A percentile compares a stretch with the other conserved stretches of the same genome.
These are phyloP conservation scores for Apeltes quadracus DNA, from an alignment of 2,113 vertebrate species.

Conservation along the genomic window DNA sequence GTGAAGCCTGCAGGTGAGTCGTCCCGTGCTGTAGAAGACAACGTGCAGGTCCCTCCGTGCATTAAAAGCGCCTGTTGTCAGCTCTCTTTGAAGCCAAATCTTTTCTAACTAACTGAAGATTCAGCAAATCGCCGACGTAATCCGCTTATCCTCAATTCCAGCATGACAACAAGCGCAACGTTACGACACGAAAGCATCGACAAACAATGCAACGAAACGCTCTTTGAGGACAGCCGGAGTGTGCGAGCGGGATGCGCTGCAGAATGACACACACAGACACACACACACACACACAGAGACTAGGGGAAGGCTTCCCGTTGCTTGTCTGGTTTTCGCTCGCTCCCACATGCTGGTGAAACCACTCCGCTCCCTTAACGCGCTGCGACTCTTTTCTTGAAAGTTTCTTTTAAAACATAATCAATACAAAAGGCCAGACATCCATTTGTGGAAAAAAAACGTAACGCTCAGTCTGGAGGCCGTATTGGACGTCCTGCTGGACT, in stretches of 20 bases:
- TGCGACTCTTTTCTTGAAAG: not conserved
- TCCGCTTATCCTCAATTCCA: not conserved
- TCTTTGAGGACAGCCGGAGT: constrained; percentile 1
- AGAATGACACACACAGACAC: constrained; percentile 6
- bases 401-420: not conserved
- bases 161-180: not conserved
- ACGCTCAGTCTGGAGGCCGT: not conserved
- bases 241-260: constrained; percentile 1
- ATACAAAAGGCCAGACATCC: not conserved
- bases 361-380: constrained; percentile 26
- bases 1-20: constrained; percentile 17
- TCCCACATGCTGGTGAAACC: constrained; percentile 35
- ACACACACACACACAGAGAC: too few species aligned
- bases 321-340: constrained; percentile 47
- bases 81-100: not conserved
- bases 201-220: constrained; percentile 15
- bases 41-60: not conserved
- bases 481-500: not conserved
- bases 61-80: not conserved
- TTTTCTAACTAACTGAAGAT: not conserved
- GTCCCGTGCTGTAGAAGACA: constrained; percentile 1
- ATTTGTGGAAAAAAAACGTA: not conserved
- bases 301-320: constrained; percentile 22
- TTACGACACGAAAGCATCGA: not conserved
- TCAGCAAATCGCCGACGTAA: not conserved